Evolutionary conservation across 2,888 invertebrate species (phyloP), one percentile per base, ranked within the genome.

Genomic region (Baccha elongata): DNA sequence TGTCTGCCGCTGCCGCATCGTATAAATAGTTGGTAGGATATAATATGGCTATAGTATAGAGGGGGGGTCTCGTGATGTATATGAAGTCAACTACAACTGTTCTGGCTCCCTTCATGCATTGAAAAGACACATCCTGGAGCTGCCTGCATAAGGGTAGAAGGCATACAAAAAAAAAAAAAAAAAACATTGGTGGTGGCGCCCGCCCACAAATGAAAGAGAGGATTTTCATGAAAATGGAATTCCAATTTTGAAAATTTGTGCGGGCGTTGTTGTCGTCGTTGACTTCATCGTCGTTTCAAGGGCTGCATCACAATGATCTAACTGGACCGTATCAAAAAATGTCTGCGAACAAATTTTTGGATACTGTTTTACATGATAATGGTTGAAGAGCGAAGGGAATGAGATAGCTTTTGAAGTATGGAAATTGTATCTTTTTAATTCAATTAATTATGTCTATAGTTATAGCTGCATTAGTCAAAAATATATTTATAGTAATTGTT

Each of bases 201-300:
- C 3, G 19, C 42, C 60, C 50, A 68, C 62, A 65, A 65, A 65
- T 29, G 71, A 48, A 40, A 23, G 21, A 13, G 40, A 64, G 26
- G 21, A 62, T 29, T 53, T 48, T 64, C 42, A 71, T 68, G 65
- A 58, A 75, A 75, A 75, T 80, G 58, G 48, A 52, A 76, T 76
- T 71, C 50, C 60, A 72, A 67, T 81, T 76, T 67, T 10, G 42
- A 67, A 73, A 72, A 67, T 67, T 62, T 71, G 62, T 72, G 65
- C 60, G 76, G 76, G 81, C 42, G 37, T 60, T 69, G 46, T 15
- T 23, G 58, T 58, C 42, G 40, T 17, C 37, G 26, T 37, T 13
- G 5, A 7, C 50, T 17, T 11, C 52, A 13, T n/a, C 13, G 19
- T 37, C 15, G 3, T 44, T 44, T 29, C 21, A 44, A 17, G 5